Conservation (phyloP, 2,797 vertebrate genomes). For the Diceros bicornis region DNA sequence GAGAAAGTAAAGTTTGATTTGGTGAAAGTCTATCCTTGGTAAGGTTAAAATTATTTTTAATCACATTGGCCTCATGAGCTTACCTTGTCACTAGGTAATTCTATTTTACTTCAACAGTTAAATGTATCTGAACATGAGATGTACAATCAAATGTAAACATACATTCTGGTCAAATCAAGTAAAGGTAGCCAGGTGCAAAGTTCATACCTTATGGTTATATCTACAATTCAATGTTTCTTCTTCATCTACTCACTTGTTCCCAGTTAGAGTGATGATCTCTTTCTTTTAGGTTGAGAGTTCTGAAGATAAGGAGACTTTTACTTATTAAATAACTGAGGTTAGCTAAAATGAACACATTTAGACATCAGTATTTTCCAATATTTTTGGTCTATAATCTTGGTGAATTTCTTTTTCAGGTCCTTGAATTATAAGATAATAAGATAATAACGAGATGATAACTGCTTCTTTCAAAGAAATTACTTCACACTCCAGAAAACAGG, state of each 20-base stretch:
- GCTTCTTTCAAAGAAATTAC: slow-evolving; percentile 73
- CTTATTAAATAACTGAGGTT: slow-evolving; percentile 54
- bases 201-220: neutral
- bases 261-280: neutral
- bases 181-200: neutral
- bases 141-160: neutral
- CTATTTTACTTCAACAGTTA: neutral
- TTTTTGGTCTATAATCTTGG: slow-evolving; percentile 20
- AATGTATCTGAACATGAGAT: neutral
- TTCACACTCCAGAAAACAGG: slow-evolving; percentile 71
- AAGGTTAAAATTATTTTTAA: neutral
- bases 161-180: neutral
- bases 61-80: neutral
- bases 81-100: neutral
- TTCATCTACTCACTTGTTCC: neutral
- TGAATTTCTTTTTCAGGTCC: slow-evolving; percentile 58
- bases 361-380: slow-evolving; percentile 50
- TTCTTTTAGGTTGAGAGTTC: neutral
- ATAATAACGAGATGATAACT: slow-evolving; percentile 46
- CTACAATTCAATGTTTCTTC: neutral
- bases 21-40: neutral
- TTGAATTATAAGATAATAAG: slow-evolving; percentile 67
- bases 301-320: slow-evolving; percentile 55
- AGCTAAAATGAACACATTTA: slow-evolving; percentile 42
- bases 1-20: neutral